These are phyloP conservation scores for Alethe castanea DNA, from an alignment of 2,113 vertebrate species.

Conservation along the genomic window DNA sequence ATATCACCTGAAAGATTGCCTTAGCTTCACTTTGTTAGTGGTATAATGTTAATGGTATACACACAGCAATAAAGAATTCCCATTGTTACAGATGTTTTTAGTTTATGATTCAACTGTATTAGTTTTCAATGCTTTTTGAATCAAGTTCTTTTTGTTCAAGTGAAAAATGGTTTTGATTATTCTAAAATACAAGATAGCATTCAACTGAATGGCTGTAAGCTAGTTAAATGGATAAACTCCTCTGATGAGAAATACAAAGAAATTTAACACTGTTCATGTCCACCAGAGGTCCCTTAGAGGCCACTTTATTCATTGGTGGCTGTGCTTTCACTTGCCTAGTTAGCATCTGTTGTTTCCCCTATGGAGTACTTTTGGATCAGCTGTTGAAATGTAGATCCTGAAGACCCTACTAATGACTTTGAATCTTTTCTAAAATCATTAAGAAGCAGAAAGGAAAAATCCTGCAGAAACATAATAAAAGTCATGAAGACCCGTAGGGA, in stretches of 20 bases:
- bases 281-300: constrained; percentile 50
- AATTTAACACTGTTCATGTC: not conserved
- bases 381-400: not conserved
- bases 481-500: not conserved
- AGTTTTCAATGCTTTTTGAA: not conserved
- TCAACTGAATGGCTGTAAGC: not conserved
- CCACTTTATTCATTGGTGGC: not conserved
- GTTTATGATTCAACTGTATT: not conserved
- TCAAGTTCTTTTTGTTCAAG: not conserved
- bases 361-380: not conserved
- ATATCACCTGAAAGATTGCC: not conserved
- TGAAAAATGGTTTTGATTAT: not conserved
- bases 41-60: not conserved
- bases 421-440: not conserved
- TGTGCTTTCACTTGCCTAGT: not conserved
- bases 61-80: not conserved
- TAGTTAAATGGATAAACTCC: not conserved
- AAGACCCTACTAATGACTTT: not conserved
- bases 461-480: not conserved
- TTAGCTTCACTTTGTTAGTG: not conserved
- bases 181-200: not conserved
- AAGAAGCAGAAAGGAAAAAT: not conserved
- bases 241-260: not conserved
- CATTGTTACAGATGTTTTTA: not conserved
- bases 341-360: not conserved